These are phyloP conservation scores for Lycaon pictus DNA, from an alignment of 2,113 vertebrate genomes.

Conservation along the genomic window DNA sequence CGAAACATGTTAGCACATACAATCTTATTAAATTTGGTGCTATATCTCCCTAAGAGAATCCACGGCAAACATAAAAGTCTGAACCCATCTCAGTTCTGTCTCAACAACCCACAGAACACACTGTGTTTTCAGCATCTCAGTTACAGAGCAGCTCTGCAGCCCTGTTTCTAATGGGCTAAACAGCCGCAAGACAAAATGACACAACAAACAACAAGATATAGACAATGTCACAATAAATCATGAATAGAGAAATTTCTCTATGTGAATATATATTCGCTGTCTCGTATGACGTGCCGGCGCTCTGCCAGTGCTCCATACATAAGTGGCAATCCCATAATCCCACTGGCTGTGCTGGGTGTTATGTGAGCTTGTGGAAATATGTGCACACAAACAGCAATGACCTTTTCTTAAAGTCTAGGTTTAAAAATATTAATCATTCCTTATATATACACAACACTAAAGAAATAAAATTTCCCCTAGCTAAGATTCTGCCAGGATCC, in stretches of 20 bases:
- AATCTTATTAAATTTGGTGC: not conserved
- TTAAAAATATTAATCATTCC: not conserved
- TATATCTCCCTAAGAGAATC: not conserved
- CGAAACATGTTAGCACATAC: not conserved
- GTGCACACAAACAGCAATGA: not conserved
- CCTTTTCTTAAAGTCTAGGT: not conserved
- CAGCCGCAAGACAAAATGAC: not conserved
- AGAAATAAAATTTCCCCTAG: not conserved
- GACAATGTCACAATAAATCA: not conserved
- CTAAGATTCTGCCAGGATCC: slow-evolving; percentile 30
- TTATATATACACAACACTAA: not conserved
- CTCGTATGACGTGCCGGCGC: not conserved
- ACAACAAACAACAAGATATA: not conserved
- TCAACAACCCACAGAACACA: not conserved
- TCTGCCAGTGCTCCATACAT: not conserved
- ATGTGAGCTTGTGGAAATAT: not conserved
- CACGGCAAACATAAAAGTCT: not conserved
- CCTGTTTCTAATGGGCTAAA: not conserved
- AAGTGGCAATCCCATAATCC: not conserved
- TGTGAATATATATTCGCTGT: not conserved
- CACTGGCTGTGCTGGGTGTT: not conserved
- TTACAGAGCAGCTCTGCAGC: not conserved
- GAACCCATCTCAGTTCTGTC: not conserved
- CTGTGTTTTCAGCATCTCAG: not conserved
- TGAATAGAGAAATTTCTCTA: not conserved